These are phyloP conservation scores for Sprattus sprattus DNA, from an alignment of 2,113 vertebrate genomes.

Conservation along the genomic window DNA sequence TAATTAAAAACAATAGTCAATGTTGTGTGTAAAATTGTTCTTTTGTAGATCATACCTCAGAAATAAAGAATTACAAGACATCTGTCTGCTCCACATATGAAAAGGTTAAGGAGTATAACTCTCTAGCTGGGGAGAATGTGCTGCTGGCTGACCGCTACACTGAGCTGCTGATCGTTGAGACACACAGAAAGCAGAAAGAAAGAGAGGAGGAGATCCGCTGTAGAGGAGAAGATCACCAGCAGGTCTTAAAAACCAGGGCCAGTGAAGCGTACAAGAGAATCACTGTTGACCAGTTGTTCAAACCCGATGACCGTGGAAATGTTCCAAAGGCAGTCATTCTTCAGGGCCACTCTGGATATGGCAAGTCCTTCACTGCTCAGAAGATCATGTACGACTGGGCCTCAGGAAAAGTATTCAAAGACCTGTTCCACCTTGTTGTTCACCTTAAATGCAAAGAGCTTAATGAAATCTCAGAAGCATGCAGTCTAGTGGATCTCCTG, in stretches of 20 bases:
- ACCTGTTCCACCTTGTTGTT: conserved; percentile 60
- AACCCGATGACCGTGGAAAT: background rate
- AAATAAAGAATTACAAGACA: conserved; percentile 25
- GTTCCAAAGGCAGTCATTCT: conserved; percentile 57
- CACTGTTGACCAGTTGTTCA: conserved; percentile 28
- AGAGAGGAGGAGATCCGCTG: conserved; percentile 31
- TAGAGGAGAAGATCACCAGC: background rate
- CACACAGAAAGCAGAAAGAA: conserved; percentile 29
- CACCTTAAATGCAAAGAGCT: conserved; percentile 64
- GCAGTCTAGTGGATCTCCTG: conserved; percentile 53
- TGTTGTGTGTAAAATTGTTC: background rate
- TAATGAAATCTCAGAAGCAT: background rate
- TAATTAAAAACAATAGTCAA: background rate
- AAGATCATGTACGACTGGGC: conserved; percentile 66
- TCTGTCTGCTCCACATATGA: conserved; percentile 13
- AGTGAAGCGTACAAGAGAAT: conserved; percentile 6
- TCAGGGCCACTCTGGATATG: conserved; percentile 65
- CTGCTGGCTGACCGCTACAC: conserved; percentile 27
- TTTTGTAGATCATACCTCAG: background rate
- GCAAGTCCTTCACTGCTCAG: conserved; percentile 63
- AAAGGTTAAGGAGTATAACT: conserved; percentile 36
- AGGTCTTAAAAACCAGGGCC: conserved; percentile 4
- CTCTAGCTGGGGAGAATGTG: conserved; percentile 27
- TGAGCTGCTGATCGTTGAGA: conserved; percentile 33
- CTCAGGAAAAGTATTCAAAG: background rate